Base-by-base conservation (phyloP, 2,797 vertebrate species). In the Kryptolebias ocellatus region DNA sequence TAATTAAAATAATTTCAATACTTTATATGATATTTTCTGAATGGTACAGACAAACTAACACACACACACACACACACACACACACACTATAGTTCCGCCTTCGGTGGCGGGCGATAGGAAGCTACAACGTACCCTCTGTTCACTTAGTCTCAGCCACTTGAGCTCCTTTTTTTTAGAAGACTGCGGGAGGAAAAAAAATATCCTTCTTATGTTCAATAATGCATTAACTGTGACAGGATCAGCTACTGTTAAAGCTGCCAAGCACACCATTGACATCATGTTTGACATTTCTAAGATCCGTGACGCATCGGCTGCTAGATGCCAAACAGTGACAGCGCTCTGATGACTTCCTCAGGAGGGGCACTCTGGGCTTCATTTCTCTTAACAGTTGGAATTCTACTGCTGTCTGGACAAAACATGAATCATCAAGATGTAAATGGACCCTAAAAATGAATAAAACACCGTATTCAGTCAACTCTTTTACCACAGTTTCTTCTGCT, bases 391-490 rank as follows among this genome's bases (percentile, higher is more conserved):
- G 9, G 39, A 2, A 42, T 42, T 42, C 4, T 42, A 14, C 27
- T 31, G 8, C 6, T 28, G 29, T 53, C 37, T 14, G 7, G 45
- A 31, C 49, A 64, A 53, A 9, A 57, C 57, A 20, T 64, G 44
- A 66, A 18, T 27, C 17, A 8, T 50, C 24, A 27, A 44, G 37
- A 50, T 53, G 53, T 53, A 39, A 52, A 37, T 8, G 24, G 53
- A 78, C 65, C 59, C 66, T 72, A 64, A 83, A 84, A 81, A 86
- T 71, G 70, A 80, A 84, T 83, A 76, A 78, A 46, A 55, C 69
- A 49, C 55, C 20, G 12, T 66, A 46, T 49, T 10, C 70, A 50
- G 80, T 90, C 89, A 89, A 87, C 89, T 88, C 88, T 84, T 72
- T 92, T 90, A 86, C 86, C 63, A 89, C 78, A 79, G 72, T 67